Base-by-base conservation (phyloP, 2,797 vertebrate species). In the Hirundo rustica region DNA sequence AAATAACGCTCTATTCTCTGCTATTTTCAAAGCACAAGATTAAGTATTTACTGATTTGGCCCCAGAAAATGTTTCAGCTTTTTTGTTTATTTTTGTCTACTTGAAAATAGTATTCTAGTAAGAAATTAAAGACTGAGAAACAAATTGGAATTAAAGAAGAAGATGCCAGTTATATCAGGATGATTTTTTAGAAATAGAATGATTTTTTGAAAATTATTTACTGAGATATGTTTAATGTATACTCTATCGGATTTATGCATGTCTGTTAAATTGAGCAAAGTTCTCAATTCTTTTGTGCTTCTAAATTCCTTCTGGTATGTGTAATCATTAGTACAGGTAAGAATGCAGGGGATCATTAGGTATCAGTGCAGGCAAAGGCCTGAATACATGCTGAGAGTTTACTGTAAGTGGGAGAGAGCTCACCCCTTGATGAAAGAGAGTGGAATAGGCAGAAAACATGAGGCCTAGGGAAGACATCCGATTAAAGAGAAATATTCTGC, bases 401-500 rank as follows among this genome's bases (percentile, higher is more conserved):
- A 85, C 51, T 66, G 38, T 36, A 79, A 62, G 60, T 13, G 34
- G 92, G 9, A 55, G 7, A 30, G 16, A 65, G 38, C n/a, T 87
- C n/a, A 42, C 20, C 45, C 36, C 45, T 42, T 47, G 53, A 65
- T 36, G 25, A 73, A 68, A 80, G 11, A 34, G 38, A 58, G 38
- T 75, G 29, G 80, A 72, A 89, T 18, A 71, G 32, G 83, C 75
- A 55, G 54, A 92, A 91, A 84, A 92, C 73, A 92, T 0, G 5
- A 88, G 32, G 68, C 53, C 84, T 44, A 45, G 30, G 86, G 55
- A 89, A 90, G 61, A 84, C 51, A 86, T 22, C 38, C 0, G 3
- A 91, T 73, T 84, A 76, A 78, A 84, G 47, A 86, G 81, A 91
- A 92, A 79, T 64, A 92, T 67, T 84, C 85, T 66, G 67, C 53